phyloP scores from a whole-genome alignment of 2,888 invertebrate genomes.

The Microctonus hyperodae region DNA sequence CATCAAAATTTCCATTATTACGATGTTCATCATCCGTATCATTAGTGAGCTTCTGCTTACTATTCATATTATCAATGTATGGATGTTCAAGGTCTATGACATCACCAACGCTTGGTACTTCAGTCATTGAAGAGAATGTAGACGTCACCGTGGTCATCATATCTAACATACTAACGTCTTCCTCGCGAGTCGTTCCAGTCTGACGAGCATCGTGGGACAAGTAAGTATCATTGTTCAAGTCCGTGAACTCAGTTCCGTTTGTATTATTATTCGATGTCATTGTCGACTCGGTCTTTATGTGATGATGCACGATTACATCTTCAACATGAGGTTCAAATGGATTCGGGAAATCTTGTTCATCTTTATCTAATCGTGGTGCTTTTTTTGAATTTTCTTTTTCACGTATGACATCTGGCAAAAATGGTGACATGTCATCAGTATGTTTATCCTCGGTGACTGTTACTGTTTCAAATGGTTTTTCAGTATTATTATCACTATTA shows the following conservation, averaged over 20 bases:
- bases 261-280: conserved; percentile 22
- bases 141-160: conserved; percentile 34
- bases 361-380: conserved; percentile 65
- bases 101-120: conserved; percentile 22
- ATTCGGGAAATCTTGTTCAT: conserved; percentile 65
- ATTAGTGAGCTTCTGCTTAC: conserved; percentile 25
- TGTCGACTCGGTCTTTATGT: conserved; percentile 27
- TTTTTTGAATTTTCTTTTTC: conserved; percentile 54
- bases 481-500: conserved; percentile 34
- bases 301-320: conserved; percentile 47
- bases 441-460: conserved; percentile 46
- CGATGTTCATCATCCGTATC: conserved; percentile 28
- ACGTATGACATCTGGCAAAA: conserved; percentile 72
- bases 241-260: conserved; percentile 35
- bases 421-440: conserved; percentile 72
- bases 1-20: background rate
- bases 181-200: conserved; percentile 29
- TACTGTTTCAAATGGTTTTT: conserved; percentile 35
- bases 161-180: conserved; percentile 32
- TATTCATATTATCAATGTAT: conserved; percentile 12
- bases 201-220: conserved; percentile 29
- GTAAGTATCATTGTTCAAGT: conserved; percentile 36
- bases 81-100: conserved; percentile 20
- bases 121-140: conserved; percentile 25
- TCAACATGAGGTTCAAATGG: conserved; percentile 61